Conservation (phyloP, 2,113 vertebrate species). For the Dasyurus viverrinus region DNA sequence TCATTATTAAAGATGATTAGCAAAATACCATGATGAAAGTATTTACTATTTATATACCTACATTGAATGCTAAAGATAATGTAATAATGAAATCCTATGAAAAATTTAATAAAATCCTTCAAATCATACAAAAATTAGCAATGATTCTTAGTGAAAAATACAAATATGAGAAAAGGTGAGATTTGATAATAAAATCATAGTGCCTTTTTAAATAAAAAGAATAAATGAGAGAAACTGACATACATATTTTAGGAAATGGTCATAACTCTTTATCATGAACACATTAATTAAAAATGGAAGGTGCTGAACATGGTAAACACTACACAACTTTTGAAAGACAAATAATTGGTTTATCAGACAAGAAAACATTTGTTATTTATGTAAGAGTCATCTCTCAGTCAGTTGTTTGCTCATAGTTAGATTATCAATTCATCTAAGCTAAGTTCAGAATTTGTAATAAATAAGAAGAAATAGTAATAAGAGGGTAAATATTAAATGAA, state of each 20-base stretch:
- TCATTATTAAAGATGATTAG: not conserved
- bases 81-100: not conserved
- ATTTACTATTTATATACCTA: not conserved
- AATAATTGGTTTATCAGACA: not conserved
- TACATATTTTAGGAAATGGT: not conserved
- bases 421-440: not conserved
- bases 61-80: not conserved
- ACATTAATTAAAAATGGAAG: not conserved
- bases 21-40: not conserved
- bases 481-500: not conserved
- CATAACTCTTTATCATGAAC: not conserved
- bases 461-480: not conserved
- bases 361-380: not conserved
- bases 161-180: not conserved
- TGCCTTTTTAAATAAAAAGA: not conserved
- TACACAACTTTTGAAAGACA: not conserved
- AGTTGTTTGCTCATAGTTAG: not conserved
- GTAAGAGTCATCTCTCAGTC: not conserved
- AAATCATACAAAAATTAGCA: not conserved
- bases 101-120: not conserved
- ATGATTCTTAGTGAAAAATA: not conserved
- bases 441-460: not conserved
- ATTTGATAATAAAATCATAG: not conserved
- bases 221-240: not conserved
- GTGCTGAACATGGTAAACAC: not conserved